Percentiles rank a stretch among this genome's conserved stretches.
Conservation (phyloP, 2,888 invertebrate genomes). For the Sinotaia quadrata region DNA sequence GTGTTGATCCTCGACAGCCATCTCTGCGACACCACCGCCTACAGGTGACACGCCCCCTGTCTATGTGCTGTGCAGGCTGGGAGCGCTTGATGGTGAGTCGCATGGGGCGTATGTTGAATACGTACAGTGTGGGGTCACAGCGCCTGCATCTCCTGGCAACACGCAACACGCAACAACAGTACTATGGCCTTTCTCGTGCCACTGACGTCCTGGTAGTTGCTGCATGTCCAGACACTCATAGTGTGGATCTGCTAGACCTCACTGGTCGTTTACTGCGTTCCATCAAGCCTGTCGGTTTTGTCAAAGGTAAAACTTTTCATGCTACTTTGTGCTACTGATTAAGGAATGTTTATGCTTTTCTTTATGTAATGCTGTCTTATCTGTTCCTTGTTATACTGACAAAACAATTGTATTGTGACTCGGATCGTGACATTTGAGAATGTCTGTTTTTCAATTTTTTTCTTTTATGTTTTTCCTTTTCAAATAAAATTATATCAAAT, state of each 20-base stretch:
- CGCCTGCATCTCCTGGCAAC: not conserved
- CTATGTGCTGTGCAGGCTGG: slow-evolving; percentile 22
- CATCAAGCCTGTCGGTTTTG: slow-evolving; percentile 9
- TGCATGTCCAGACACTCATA: slow-evolving; percentile 6
- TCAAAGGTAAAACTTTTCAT: not conserved
- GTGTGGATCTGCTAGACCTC: slow-evolving; percentile 23
- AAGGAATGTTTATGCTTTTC: too few relatives aligned
- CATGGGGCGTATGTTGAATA: not conserved
- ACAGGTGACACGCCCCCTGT: not conserved
- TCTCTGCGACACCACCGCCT: not conserved
- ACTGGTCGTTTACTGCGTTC: slow-evolving; percentile 3
- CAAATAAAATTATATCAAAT: too few relatives aligned
- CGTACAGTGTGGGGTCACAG: not conserved
- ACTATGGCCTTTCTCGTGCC: slow-evolving; percentile 19
- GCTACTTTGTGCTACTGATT: too few relatives aligned
- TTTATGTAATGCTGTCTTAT: too few relatives aligned
- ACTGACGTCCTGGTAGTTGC: slow-evolving; percentile 21
- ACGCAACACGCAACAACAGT: slow-evolving; percentile 19
- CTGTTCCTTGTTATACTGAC: too few relatives aligned
- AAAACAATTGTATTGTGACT: too few relatives aligned
- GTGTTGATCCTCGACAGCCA: not conserved
- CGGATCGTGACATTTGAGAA: too few relatives aligned
- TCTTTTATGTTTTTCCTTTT: too few relatives aligned
- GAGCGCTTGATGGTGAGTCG: slow-evolving; percentile 16
- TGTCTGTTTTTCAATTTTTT: too few relatives aligned